phyloP scores from a whole-genome alignment of 35 echinoderm and acorn worm species.

The Heliocidaris tuberculata region DNA sequence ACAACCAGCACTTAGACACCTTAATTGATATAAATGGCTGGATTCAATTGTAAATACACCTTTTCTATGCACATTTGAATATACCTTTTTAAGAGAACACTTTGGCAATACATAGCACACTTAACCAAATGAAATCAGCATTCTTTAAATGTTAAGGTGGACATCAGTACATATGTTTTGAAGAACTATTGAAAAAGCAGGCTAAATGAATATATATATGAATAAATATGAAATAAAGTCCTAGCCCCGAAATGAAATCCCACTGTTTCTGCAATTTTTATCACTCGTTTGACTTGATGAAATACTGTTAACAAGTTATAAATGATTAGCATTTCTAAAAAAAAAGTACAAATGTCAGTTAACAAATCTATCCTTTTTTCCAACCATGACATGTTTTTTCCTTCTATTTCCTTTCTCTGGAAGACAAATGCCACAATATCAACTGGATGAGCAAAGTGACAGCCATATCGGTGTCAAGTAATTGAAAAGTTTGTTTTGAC shows the following conservation, averaged over 20 bases:
- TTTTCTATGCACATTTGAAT: not conserved
- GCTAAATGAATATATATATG: not conserved
- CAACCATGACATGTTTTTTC: not conserved
- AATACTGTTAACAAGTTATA: not conserved
- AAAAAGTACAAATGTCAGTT: not conserved
- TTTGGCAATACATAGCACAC: not conserved
- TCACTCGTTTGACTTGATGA: too few species aligned
- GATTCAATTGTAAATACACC: not conserved
- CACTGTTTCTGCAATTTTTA: too few species aligned
- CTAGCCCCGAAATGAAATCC: too few species aligned
- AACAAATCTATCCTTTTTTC: not conserved
- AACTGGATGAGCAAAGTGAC: slow-evolving; percentile 15
- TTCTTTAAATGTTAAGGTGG: too few species aligned
- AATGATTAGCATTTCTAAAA: not conserved
- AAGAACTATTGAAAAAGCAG: too few species aligned
- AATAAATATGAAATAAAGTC: not conserved
- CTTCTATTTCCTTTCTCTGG: not conserved
- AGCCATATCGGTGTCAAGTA: slow-evolving; percentile 9
- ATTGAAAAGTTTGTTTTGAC: slow-evolving; percentile 18
- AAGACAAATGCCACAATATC: not conserved
- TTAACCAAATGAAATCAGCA: too few species aligned
- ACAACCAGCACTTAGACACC: not conserved
- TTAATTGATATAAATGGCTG: not conserved
- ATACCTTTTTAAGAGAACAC: too few species aligned
- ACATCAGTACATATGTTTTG: too few species aligned